These are phyloP conservation scores for Botia kubotai DNA, from an alignment of 2,797 vertebrate genomes.

Conservation along the genomic window DNA sequence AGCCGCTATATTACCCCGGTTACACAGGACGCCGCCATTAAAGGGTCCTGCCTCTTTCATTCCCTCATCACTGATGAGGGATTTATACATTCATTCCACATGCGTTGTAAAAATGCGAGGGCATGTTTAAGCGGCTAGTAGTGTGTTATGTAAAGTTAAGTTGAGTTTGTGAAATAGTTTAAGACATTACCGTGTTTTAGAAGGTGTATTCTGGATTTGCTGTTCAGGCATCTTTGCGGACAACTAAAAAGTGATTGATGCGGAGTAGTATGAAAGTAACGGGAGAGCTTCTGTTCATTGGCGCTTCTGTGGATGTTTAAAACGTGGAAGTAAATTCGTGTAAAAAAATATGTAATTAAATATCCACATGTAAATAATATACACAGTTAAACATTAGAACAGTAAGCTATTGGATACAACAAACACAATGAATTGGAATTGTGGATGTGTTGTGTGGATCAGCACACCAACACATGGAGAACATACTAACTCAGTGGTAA, in stretches of 20 bases:
- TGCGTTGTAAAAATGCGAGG: neutral
- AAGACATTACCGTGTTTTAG: neutral
- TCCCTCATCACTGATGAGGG: neutral
- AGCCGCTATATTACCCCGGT: conserved; percentile 57
- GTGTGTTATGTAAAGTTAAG: neutral
- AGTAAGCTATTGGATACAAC: neutral
- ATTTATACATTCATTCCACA: neutral
- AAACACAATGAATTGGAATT: neutral
- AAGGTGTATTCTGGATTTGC: neutral
- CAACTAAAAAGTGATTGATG: conserved; percentile 24
- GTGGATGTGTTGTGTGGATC: too few species aligned
- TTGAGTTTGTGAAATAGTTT: neutral
- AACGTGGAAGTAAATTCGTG: neutral
- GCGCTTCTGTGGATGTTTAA: neutral
- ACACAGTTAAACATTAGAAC: neutral
- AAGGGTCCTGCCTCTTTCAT: conserved; percentile 62
- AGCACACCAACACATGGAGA: too few species aligned
- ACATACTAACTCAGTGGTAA: too few species aligned
- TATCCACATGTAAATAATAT: neutral
- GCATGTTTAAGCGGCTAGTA: neutral
- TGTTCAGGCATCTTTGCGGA: conserved; percentile 53
- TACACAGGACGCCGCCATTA: conserved; percentile 64
- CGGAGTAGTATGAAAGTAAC: neutral
- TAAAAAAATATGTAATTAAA: neutral
- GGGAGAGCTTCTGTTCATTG: neutral